Conservation (phyloP, 2,113 vertebrate genomes). For the Athene cunicularia region DNA sequence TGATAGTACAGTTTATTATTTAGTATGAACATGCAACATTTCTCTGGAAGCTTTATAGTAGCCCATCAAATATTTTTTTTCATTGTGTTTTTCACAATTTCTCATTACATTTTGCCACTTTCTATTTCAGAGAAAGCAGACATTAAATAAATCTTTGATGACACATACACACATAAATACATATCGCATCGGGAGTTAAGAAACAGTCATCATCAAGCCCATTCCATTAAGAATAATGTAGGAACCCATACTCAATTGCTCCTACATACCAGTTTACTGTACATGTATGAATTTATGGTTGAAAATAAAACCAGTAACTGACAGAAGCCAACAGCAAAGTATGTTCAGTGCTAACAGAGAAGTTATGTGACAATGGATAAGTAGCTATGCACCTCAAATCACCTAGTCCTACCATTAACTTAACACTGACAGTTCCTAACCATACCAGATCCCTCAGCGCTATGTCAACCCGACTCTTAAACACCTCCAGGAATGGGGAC, state of each 20-base stretch:
- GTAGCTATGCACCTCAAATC: background rate
- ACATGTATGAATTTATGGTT: background rate
- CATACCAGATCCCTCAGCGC: no score
- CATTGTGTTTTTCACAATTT: background rate
- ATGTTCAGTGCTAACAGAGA: background rate
- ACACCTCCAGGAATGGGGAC: no score
- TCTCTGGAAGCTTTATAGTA: background rate
- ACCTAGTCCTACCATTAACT: no score
- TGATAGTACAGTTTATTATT: background rate
- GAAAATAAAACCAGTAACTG: constrained; percentile 8
- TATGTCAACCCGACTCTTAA: no score
- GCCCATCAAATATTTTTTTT: background rate
- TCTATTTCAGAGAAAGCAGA: constrained; percentile 23
- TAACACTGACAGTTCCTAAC: no score
- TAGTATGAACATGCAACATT: background rate
- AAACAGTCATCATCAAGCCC: constrained; percentile 27
- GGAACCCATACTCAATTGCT: background rate
- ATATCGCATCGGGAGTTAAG: constrained; percentile 26
- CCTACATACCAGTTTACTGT: background rate
- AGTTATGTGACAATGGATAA: background rate
- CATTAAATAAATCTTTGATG: background rate
- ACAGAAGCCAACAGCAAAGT: background rate
- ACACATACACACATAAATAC: constrained; percentile 8
- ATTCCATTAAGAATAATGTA: constrained; percentile 50
- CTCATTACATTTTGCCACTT: background rate